Evolutionary conservation across 2,888 invertebrate species (phyloP).

Genomic region (Heliothis peltigera): DNA sequence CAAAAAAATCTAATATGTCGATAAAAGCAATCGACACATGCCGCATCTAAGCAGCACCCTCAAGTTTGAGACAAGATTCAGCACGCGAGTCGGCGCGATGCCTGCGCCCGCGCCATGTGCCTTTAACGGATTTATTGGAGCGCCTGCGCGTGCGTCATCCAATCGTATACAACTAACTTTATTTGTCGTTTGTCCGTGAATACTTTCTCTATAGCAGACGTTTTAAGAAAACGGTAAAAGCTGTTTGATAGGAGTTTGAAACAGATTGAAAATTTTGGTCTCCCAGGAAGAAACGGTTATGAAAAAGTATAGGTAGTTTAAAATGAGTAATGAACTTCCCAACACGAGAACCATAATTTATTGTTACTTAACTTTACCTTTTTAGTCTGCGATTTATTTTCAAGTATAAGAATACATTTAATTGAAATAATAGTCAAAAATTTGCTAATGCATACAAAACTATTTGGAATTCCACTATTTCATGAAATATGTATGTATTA

Average conservation of each 20-base stretch:
- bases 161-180: slow-evolving; percentile 59
- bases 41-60: slow-evolving; percentile 73
- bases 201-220: slow-evolving; percentile 48
- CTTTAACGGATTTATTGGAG: slow-evolving; percentile 88
- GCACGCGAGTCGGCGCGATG: slow-evolving; percentile 71
- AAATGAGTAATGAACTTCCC: neutral
- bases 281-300: neutral
- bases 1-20: slow-evolving; percentile 55
- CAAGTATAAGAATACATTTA: too few species aligned
- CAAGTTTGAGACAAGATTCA: slow-evolving; percentile 83
- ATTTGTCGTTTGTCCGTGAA: slow-evolving; percentile 39
- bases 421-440: too few species aligned
- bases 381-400: too few species aligned
- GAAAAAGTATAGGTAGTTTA: neutral
- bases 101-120: slow-evolving; percentile 81
- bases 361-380: too few species aligned
- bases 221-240: slow-evolving; percentile 4
- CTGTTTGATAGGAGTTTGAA: neutral
- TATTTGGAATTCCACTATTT: too few species aligned
- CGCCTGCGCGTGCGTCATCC: slow-evolving; percentile 76
- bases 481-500: too few species aligned
- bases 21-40: slow-evolving; percentile 54
- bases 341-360: too few species aligned
- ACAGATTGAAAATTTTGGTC: neutral
- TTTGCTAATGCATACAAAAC: too few species aligned